Evolutionary conservation across 2,888 invertebrate genomes (phyloP), one percentile per base, ranked within the genome.

Genomic region (Drosophila recens): DNA sequence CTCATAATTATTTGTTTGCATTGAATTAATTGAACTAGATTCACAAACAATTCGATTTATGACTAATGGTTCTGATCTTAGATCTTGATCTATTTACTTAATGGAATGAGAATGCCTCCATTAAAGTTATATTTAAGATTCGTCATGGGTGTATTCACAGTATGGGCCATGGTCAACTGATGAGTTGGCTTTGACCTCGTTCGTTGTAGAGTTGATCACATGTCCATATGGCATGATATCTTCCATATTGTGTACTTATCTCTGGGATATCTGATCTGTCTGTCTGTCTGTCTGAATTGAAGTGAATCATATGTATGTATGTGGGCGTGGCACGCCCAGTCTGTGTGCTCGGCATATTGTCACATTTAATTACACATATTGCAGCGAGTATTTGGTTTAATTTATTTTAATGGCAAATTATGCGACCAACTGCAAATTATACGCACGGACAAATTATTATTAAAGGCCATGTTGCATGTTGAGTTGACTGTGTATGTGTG

Each of bases 361-460:
- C 79, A 67, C 64, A 61, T 65, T 80, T 82, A 81, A 81, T 81
- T 82, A 75, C 72, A 71, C 63, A 67, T 66, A 71, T 69, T 68
- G 66, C 61, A 17, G 40, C 40, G 59, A 38, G 40, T 67, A 70
- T 66, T 70, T 72, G 70, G 56, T 33, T 79, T 79, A 69, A 79
- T 79, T 70, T 59, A 76, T 80, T 79, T 76, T 74, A 76, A 81
- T 79, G 79, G 70, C 75, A 75, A 80, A 82, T 80, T 80, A 82
- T 80, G 67, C 58, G 67, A 15, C 17, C 34, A 43, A 65, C 58
- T 51, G 67, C 57, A 65, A 70, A 69, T 82, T 82, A 80, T 54
- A 72, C 54, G 74, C 67, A 52, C 52, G 54, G 72, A 70, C 71
- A 67, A 64, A 77, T 75, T 75, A 72, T 69, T 71, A 80, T 80